These are phyloP conservation scores for Drosophila rufa DNA, from an alignment of 1,140 invertebrate genomes.

Conservation along the genomic window DNA sequence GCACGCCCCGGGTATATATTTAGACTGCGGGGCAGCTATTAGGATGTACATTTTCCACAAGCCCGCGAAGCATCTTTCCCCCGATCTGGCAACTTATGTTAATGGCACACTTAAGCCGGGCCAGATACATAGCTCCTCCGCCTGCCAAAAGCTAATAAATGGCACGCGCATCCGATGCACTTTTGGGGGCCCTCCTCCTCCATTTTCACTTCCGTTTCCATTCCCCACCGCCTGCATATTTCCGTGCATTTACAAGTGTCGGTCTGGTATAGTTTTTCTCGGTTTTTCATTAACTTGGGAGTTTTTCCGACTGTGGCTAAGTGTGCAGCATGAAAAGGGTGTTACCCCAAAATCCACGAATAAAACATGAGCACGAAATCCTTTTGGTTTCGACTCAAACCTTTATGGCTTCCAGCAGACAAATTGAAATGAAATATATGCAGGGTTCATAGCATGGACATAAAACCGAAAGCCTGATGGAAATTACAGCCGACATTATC, in stretches of 20 bases:
- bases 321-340: constrained; percentile 54
- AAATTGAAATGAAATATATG: constrained; percentile 17
- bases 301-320: constrained; percentile 19
- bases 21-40: constrained; percentile 7
- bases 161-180: constrained; percentile 51
- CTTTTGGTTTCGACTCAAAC: constrained; percentile 14
- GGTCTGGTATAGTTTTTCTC: constrained; percentile 13
- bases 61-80: neutral
- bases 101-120: constrained; percentile 66
- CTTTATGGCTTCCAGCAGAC: constrained; percentile 20
- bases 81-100: constrained; percentile 31
- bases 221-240: neutral
- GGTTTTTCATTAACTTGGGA: constrained; percentile 52
- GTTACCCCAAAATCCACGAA: constrained; percentile 20
- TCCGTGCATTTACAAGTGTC: constrained; percentile 42
- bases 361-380: constrained; percentile 38
- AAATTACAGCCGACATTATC: neutral
- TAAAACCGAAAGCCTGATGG: neutral
- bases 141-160: constrained; percentile 65
- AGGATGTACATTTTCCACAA: constrained; percentile 13
- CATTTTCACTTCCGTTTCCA: neutral
- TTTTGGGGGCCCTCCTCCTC: constrained; percentile 2
- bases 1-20: constrained; percentile 52
- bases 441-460: neutral
- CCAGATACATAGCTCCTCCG: constrained; percentile 8